Evolutionary conservation across 2,113 vertebrate species (phyloP).

Genomic region (Trematocara marginatum): DNA sequence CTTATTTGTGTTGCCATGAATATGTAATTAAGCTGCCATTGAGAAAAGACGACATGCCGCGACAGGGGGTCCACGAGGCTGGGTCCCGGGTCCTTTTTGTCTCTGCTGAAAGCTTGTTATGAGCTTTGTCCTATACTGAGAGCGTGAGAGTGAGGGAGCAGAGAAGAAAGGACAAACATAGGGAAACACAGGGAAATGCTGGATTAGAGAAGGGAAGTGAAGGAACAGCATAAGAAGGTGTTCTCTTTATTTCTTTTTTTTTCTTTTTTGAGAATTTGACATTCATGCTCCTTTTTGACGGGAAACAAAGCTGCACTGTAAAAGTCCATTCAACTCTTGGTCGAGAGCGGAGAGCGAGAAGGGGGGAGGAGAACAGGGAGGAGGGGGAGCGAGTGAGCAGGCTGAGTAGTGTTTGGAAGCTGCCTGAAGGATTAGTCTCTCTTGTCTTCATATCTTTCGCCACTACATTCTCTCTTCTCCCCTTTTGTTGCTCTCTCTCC

Average conservation of each 20-base stretch:
- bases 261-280: constrained; percentile 25
- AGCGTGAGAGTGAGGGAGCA: neutral
- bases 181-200: neutral
- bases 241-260: neutral
- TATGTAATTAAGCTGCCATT: constrained; percentile 61
- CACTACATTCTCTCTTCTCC: neutral
- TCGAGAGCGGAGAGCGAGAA: constrained; percentile 17
- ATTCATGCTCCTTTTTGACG: constrained; percentile 43
- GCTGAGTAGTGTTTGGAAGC: constrained; percentile 29
- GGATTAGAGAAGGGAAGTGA: neutral
- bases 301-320: constrained; percentile 57
- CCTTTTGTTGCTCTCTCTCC: constrained; percentile 3
- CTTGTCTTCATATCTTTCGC: constrained; percentile 31
- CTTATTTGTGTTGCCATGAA: constrained; percentile 65
- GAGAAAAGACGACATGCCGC: constrained; percentile 38
- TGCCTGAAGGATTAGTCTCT: constrained; percentile 53
- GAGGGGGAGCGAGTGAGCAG: neutral
- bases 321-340: constrained; percentile 42
- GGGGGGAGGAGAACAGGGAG: neutral
- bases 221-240: neutral
- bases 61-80: constrained; percentile 41
- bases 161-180: neutral
- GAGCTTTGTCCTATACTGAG: constrained; percentile 17
- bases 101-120: constrained; percentile 27
- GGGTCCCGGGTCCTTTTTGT: constrained; percentile 28